Evolutionary conservation across 2,113 vertebrate genomes (phyloP), one percentile per base, ranked within the genome.

Genomic region (Clarias magur): DNA sequence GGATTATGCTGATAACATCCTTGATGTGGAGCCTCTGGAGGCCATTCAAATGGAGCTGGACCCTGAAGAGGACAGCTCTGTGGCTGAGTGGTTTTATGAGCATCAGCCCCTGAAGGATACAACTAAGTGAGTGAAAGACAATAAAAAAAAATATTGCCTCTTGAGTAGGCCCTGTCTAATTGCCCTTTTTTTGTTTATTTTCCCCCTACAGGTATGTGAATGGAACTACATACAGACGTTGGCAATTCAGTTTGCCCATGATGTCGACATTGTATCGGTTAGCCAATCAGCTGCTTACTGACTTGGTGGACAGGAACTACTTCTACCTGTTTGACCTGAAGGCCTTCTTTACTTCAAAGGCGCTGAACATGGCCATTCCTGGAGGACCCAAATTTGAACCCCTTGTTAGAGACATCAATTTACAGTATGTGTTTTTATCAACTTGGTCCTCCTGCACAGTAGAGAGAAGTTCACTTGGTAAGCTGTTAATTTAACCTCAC

Each of bases 251-350:
- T 0, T 93, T 99, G 7, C 98, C 98, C 0, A 99, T 99, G 98
- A 99, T 99, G 98, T 99, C 98, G 73, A 99, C 98, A 0, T 94
- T 99, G n/a, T 99, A 99, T 90, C 97, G 98, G 11, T 89, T 99
- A 92, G 98, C 98, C 90, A 99, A 99, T 91, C 98, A 99, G 93
- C 96, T 99, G 80, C 94, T 99, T 87, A 99, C 98, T 0, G 98
- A 99, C 90, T 93, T 99, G 30, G 98, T 99, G 86, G 98, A 99
- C 90, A 95, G 95, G 90, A 99, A 99, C 89, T 99, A 99, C 91
- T 99, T 99, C 90, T 99, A 99, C 88, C 93, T 99, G 38, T 99
- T 99, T 91, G 98, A 99, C 90, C 94, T 99, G 80, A 99, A 99
- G 87, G 98, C 98, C 0, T 99, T 99, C 92, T 99, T 99, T 91